These are phyloP conservation scores for Aphidius gifuensis DNA, from an alignment of 1,140 invertebrate species.

Conservation along the genomic window DNA sequence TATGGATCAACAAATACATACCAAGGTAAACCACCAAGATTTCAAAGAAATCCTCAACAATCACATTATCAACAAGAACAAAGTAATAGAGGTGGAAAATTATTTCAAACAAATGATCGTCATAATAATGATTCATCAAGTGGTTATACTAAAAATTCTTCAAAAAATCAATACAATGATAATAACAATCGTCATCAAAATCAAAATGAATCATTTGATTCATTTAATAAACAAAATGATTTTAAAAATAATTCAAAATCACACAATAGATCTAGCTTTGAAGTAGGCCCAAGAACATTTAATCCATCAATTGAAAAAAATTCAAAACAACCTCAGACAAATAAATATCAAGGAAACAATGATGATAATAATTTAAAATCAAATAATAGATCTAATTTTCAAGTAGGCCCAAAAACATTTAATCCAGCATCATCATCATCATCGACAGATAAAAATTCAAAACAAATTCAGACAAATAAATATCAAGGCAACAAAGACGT, in stretches of 20 bases:
- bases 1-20: constrained; percentile 26
- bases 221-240: constrained; percentile 27
- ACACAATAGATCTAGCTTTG: constrained; percentile 31
- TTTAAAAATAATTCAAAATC: constrained; percentile 29
- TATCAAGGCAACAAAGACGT: background rate
- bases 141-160: constrained; percentile 16
- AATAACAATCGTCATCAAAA: constrained; percentile 30
- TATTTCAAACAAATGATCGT: constrained; percentile 31
- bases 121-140: constrained; percentile 21
- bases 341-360: constrained; percentile 11
- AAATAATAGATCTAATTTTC: constrained; percentile 24
- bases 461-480: too few species aligned
- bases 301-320: too few species aligned
- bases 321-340: background rate
- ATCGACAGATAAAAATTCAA: too few species aligned
- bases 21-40: constrained; percentile 49
- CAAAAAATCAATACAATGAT: constrained; percentile 27
- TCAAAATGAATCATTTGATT: constrained; percentile 30
- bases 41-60: constrained; percentile 46
- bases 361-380: constrained; percentile 4
- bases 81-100: constrained; percentile 28
- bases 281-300: too few species aligned
- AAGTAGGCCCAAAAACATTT: constrained; percentile 27
- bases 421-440: constrained; percentile 15
- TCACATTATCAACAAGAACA: constrained; percentile 34